phyloP scores from a whole-genome alignment of 2,113 vertebrate genomes.

The Gobius niger region DNA sequence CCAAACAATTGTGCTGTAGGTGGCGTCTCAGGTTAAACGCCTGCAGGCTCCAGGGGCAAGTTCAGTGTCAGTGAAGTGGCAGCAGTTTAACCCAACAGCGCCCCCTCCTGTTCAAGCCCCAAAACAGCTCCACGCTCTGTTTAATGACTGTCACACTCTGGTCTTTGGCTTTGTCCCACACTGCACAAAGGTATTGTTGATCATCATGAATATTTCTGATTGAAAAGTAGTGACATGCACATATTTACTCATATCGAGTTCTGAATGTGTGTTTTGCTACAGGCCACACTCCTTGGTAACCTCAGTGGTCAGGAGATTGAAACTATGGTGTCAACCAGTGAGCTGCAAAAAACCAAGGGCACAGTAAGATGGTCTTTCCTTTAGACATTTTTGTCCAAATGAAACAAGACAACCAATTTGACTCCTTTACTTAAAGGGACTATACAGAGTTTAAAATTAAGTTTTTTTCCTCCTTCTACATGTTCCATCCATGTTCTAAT shows the following conservation, averaged over 20 bases:
- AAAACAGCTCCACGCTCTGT: constrained; percentile 79
- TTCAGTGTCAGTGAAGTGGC: constrained; percentile 87
- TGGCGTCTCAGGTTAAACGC: constrained; percentile 75
- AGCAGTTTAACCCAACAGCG: constrained; percentile 69
- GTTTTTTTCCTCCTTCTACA: too few species aligned
- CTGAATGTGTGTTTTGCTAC: not conserved
- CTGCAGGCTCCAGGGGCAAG: constrained; percentile 79
- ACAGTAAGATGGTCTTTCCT: constrained; percentile 72
- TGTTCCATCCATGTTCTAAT: too few species aligned
- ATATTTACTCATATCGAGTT: not conserved
- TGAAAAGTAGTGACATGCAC: too few species aligned
- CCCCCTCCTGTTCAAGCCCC: constrained; percentile 80
- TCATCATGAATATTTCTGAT: not conserved
- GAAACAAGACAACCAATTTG: too few species aligned
- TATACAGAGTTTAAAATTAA: too few species aligned
- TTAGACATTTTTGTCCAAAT: not conserved
- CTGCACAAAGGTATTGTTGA: constrained; percentile 81
- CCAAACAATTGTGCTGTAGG: constrained; percentile 53
- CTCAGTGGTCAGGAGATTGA: constrained; percentile 79
- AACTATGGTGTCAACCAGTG: constrained; percentile 86
- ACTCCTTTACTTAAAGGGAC: too few species aligned
- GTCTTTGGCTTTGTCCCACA: constrained; percentile 84
- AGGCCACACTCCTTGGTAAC: constrained; percentile 83
- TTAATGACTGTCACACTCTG: constrained; percentile 78
- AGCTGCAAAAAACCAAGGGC: constrained; percentile 88